Evolutionary conservation across 2,113 vertebrate genomes (phyloP).

Genomic region (Eulacestoma nigropectus): DNA sequence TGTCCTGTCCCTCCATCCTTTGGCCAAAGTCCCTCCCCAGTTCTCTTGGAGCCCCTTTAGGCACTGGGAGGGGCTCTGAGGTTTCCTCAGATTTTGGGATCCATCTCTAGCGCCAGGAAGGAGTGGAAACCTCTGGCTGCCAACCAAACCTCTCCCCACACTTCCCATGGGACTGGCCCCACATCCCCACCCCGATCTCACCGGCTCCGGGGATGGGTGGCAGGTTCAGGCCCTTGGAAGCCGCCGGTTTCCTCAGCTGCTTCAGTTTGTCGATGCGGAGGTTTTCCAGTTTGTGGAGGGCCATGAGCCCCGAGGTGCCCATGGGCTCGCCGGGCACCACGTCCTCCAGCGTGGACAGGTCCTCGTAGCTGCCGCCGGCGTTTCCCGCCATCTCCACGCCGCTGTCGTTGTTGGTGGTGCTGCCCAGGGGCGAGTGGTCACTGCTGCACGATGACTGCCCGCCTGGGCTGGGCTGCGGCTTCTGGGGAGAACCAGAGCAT

Average conservation of each 20-base stretch:
- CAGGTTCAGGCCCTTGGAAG: slow-evolving; percentile 78
- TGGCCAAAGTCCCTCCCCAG: background rate
- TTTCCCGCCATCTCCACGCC: slow-evolving; percentile 96
- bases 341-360: slow-evolving; percentile 89
- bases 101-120: background rate
- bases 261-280: slow-evolving; percentile 92
- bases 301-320: slow-evolving; percentile 80
- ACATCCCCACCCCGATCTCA: slow-evolving; percentile 15
- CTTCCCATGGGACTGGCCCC: background rate
- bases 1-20: background rate
- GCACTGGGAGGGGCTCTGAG: background rate
- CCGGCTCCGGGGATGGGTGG: slow-evolving; percentile 81
- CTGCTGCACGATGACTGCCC: slow-evolving; percentile 96
- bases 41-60: background rate
- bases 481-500: slow-evolving; percentile 65
- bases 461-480: slow-evolving; percentile 90
- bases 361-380: slow-evolving; percentile 88
- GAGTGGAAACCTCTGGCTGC: background rate
- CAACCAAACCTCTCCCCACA: background rate
- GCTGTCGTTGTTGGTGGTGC: slow-evolving; percentile 94
- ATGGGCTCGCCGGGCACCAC: slow-evolving; percentile 63
- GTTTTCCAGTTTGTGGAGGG: slow-evolving; percentile 89
- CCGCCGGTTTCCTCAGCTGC: slow-evolving; percentile 81
- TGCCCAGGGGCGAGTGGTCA: slow-evolving; percentile 91
- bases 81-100: background rate